Base-by-base conservation (phyloP, 2,888 invertebrate genomes). In the Melieria crassipennis region DNA sequence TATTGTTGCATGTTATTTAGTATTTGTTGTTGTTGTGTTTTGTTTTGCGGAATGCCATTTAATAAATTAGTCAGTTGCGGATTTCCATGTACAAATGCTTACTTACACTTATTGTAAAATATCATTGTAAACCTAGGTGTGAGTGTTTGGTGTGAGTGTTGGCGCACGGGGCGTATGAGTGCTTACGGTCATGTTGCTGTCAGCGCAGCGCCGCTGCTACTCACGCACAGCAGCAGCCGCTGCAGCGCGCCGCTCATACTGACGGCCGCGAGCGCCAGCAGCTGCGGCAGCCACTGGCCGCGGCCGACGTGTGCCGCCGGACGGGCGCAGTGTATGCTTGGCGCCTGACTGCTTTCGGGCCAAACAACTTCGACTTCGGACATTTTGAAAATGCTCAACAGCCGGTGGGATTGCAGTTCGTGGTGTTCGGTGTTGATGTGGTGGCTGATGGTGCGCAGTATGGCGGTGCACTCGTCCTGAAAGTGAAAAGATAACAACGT, bases 311-410 rank as follows among this genome's bases (percentile, higher is more conserved):
- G 30, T 2, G 30, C 30, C 30, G 30, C 2, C 3, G 30, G 30
- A 30, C 30, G 30, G 7, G 13, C 9, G 5, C 48, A 50, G 46
- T 80, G 78, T 50, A 77, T 78, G 75, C 81, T 82, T 10, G 76
- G 79, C 63, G 80, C 83, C 73, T 82, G 83, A 78, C 82, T 85
- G 70, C 79, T 85, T 78, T 87, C 87, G 64, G 94, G 93, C 87
- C 94, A 92, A 77, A 94, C 92, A 66, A 95, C 93, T 87, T 95
- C 95, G 68, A 96, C 95, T 89, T 95, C 95, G 68, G 95, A 95
- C 89, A 96, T 94, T 89, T 96, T 96, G 89, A 96, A 94, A 86
- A 96, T 95, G 79, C 96, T 96, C 72, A 96, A 90, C 52, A 95
- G 89, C 73, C 94, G 91, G 86, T 96, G 95, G 65, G 95, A 94